Conservation (phyloP, 2,797 vertebrate genomes). For the Lepilemur ruficaudatus region DNA sequence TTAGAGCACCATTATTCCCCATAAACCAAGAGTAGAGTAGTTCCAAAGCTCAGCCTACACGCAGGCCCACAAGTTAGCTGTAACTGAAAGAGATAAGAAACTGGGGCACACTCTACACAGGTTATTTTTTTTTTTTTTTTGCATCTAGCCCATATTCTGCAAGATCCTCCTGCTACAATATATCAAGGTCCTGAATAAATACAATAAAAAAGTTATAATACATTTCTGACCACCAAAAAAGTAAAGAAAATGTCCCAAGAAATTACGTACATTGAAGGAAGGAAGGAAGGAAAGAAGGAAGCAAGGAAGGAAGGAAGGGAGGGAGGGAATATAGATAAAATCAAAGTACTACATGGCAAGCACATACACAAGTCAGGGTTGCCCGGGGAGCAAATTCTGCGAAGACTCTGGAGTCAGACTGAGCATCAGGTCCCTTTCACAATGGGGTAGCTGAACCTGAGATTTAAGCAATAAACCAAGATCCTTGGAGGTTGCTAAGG, state of each 20-base stretch:
- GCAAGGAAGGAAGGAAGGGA: rapidly evolving
- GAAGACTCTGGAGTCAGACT: background rate
- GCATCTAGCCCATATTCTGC: background rate
- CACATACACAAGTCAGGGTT: background rate
- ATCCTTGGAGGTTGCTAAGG: background rate
- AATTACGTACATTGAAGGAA: background rate
- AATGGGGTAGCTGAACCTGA: background rate
- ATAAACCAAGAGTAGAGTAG: background rate
- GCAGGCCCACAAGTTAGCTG: background rate
- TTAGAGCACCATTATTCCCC: background rate
- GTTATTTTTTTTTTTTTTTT: background rate
- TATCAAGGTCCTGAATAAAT: background rate
- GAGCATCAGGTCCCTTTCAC: background rate
- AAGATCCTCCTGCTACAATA: background rate
- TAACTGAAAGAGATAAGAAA: background rate
- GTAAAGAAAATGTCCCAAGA: background rate
- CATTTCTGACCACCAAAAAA: background rate
- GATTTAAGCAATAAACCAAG: background rate
- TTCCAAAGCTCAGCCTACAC: background rate
- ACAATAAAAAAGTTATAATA: background rate
- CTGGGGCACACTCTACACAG: background rate
- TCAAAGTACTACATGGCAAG: background rate
- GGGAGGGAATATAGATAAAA: background rate
- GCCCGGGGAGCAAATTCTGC: background rate
- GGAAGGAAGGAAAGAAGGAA: too few relatives aligned